phyloP scores from a whole-genome alignment of 2,113 vertebrate species.

The Poecilia latipinna region DNA sequence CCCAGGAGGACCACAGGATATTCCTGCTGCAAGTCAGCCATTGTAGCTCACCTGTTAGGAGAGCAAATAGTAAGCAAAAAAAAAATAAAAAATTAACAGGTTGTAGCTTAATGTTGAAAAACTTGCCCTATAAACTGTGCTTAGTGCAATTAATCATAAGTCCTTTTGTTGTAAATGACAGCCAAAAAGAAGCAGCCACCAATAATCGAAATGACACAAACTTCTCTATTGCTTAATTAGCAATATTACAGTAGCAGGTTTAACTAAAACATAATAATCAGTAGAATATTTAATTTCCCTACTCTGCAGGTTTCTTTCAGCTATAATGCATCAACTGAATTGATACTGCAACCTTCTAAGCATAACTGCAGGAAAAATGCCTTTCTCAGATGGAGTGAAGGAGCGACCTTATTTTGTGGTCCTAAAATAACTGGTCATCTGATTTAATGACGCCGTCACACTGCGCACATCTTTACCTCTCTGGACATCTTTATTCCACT shows the following conservation, averaged over 20 bases:
- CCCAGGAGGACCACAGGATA: conserved; percentile 88
- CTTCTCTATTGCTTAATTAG: neutral
- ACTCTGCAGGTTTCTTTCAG: neutral
- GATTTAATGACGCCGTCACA: conserved; percentile 58
- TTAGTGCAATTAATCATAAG: neutral
- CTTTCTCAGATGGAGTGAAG: neutral
- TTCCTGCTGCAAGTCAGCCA: conserved; percentile 83
- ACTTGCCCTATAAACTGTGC: neutral
- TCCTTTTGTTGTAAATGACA: neutral
- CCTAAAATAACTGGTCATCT: conserved; percentile 76
- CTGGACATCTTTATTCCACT: conserved; percentile 27
- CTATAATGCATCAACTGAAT: neutral
- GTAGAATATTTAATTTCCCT: neutral
- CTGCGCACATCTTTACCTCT: conserved; percentile 45
- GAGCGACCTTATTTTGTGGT: conserved; percentile 68
- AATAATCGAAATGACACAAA: neutral
- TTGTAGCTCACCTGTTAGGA: conserved; percentile 47
- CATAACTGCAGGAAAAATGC: neutral
- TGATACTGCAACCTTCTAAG: neutral
- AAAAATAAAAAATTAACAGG: neutral
- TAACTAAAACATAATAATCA: neutral
- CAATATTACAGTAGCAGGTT: neutral
- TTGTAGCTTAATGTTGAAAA: neutral
- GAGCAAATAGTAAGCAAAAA: conserved; percentile 8
- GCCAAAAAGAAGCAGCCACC: no score